A percentile compares a stretch with the other conserved stretches of the same genome.
Evolutionary conservation across 92 coral and sea anemone species (phyloP).

Genomic region (Meandrina meandrites): DNA sequence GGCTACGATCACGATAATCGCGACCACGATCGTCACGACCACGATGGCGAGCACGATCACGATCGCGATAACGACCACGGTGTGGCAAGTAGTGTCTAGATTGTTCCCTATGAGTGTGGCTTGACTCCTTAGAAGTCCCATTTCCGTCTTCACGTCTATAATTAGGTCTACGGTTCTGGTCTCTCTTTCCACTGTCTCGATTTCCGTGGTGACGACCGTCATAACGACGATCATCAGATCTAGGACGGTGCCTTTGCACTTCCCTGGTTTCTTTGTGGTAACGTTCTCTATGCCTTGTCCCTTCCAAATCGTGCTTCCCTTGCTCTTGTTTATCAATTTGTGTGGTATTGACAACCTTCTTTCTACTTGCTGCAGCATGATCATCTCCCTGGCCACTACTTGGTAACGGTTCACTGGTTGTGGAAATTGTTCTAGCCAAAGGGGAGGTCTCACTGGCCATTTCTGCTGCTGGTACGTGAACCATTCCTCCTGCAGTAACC

Average conservation of each 20-base stretch:
- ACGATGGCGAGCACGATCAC: not conserved
- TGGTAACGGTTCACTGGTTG: not conserved
- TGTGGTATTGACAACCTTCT: not conserved
- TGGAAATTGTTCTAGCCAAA: not conserved
- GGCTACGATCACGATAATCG: not conserved
- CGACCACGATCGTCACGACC: not conserved
- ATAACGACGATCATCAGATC: not conserved
- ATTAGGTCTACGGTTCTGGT: not conserved
- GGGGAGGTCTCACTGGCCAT: not conserved
- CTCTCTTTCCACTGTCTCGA: not conserved
- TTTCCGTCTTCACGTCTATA: not conserved
- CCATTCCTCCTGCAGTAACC: not conserved
- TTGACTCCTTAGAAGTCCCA: not conserved
- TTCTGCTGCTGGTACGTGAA: not conserved
- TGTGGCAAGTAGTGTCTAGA: not conserved
- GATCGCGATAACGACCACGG: not conserved
- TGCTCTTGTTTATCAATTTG: not conserved
- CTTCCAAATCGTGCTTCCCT: not conserved
- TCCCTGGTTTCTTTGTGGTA: not conserved
- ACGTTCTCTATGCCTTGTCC: not conserved
- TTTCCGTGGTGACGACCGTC: not conserved
- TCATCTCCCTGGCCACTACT: not conserved
- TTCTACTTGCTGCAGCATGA: not conserved
- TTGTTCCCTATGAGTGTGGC: not conserved
- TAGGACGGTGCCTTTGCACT: not conserved